Conservation (phyloP, 2,797 vertebrate species). For the Chloroceryle amazona region DNA sequence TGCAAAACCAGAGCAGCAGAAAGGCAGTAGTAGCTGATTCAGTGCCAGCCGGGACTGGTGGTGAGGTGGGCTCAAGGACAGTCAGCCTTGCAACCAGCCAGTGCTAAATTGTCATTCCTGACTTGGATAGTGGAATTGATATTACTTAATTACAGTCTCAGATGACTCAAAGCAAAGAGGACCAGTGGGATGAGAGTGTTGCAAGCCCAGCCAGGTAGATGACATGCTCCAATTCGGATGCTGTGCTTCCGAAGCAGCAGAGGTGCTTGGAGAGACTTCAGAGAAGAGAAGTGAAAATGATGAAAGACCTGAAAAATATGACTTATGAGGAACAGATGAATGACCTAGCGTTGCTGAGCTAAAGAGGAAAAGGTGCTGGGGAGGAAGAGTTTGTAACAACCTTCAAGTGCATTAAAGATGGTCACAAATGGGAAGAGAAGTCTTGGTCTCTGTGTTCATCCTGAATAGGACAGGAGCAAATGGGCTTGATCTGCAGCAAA, state of each 20-base stretch:
- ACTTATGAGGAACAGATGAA: background rate
- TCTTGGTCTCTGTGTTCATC: background rate
- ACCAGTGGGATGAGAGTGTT: background rate
- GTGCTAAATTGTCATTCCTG: background rate
- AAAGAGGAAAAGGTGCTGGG: background rate
- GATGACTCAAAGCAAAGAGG: background rate
- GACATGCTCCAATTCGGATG: rapidly evolving
- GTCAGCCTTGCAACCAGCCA: background rate
- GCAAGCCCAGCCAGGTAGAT: background rate
- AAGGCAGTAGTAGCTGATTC: background rate
- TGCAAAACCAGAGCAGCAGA: background rate
- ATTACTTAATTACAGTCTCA: no score
- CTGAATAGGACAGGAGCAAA: background rate
- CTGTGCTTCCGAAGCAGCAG: background rate
- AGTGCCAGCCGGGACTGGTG: rapidly evolving
- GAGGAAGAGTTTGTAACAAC: background rate
- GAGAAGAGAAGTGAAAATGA: background rate
- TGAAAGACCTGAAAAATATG: background rate
- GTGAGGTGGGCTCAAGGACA: rapidly evolving
- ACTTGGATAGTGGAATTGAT: background rate
- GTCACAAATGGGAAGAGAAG: background rate
- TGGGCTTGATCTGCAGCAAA: background rate
- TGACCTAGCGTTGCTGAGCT: background rate
- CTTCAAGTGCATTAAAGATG: rapidly evolving
- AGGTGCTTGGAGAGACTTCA: background rate